Conservation (phyloP, 2,888 invertebrate species). For the Harmothoe impar region DNA sequence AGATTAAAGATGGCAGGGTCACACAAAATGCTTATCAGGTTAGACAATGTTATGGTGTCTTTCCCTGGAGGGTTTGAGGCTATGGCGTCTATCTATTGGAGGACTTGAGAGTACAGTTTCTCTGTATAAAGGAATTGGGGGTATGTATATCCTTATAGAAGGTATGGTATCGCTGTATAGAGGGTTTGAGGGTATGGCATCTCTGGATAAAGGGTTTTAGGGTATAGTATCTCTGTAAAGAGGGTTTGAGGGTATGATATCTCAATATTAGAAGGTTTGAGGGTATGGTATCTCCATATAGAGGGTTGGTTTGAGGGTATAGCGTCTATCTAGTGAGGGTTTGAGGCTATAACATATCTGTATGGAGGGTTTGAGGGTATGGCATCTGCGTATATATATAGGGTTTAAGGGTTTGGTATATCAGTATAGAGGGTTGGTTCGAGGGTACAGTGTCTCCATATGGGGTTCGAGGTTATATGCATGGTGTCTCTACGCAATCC, state of each 20-base stretch:
- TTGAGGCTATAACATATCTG: neutral
- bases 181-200: constrained; percentile 39
- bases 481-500: neutral
- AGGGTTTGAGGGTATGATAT: neutral
- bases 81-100: no score
- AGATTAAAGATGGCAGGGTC: no score
- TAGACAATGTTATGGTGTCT: no score
- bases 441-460: neutral
- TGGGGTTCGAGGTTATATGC: neutral
- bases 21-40: no score
- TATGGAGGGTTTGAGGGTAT: neutral
- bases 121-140: no score
- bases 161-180: neutral
- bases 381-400: neutral
- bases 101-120: no score
- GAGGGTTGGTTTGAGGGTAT: neutral
- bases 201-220: neutral
- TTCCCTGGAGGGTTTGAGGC: no score
- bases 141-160: no score
- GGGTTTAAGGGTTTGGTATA: neutral
- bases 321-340: neutral
- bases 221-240: neutral
- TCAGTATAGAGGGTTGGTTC: neutral
- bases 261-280: neutral
- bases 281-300: neutral